Evolutionary conservation across 2,113 vertebrate species (phyloP), one percentile per base, ranked within the genome.

Genomic region (Salvelinus alpinus): DNA sequence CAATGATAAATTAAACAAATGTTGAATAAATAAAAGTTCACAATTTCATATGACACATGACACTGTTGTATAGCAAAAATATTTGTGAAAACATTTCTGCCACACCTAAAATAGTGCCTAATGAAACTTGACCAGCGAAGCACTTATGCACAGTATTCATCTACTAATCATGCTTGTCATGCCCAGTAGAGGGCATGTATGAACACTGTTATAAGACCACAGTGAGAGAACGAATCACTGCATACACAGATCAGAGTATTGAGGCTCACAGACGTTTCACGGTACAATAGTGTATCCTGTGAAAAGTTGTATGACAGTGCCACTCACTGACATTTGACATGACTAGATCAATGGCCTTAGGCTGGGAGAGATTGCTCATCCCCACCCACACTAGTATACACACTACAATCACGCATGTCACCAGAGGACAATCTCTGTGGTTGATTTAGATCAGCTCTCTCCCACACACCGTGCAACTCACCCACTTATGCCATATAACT

Each of bases 131-230:
- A 11, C 64, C 4, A 44, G 13, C 64, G 5, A 38, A 24, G 9
- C 18, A 22, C n/a, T 64, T 14, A 73, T 20, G 11, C 24, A n/a
- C 16, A 12, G 34, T 44, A 5, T 12, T 12, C 13, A 20, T 38
- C 11, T 6, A 2, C 48, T 13, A 3, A 13, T 51, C 4, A 5
- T 1, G 11, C 69, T 18, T 72, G 12, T 65, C 73, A 34, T 74
- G 44, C 1, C 87, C 89, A 88, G 76, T 71, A 90, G 83, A 75
- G 82, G 87, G 84, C 82, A 22, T 75, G 29, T 71, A 82, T 82
- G 22, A 86, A 80, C 83, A 79, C 34, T 71, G 38, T 70, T 29
- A 2, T 78, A 5, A 13, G 31, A 74, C 18, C 38, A 22, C 65
- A 70, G 20, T 54, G 24, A 71, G n/a, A 34, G 64, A 11, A 68